A percentile compares a stretch with the other conserved stretches of the same genome.
Conservation (phyloP, 2,797 vertebrate genomes). For the Cossypha polioptera region DNA sequence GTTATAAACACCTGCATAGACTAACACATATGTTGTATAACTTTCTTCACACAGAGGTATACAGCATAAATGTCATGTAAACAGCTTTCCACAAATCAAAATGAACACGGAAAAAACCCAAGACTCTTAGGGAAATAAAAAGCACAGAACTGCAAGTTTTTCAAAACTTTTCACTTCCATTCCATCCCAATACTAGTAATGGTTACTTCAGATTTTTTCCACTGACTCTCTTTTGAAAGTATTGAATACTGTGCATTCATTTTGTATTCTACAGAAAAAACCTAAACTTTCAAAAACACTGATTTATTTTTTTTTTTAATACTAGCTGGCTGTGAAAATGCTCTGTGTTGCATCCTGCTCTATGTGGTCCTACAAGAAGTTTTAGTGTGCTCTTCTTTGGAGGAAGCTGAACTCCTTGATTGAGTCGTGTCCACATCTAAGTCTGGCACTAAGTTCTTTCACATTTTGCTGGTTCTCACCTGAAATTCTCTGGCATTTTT, state of each 20-base stretch:
- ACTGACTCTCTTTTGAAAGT: background rate
- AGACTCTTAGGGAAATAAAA: background rate
- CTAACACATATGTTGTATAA: background rate
- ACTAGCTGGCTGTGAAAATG: background rate
- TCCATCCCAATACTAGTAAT: background rate
- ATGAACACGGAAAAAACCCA: background rate
- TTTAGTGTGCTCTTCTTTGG: background rate
- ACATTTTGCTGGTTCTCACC: background rate
- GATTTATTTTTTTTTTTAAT: background rate
- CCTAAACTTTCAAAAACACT: background rate
- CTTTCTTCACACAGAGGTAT: background rate
- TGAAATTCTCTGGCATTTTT: background rate
- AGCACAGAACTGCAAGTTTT: background rate
- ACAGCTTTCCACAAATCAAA: slow-evolving; percentile 10
- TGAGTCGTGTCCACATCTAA: background rate
- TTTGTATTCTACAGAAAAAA: background rate
- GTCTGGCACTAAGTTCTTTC: background rate
- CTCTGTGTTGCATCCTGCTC: background rate
- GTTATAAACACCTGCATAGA: slow-evolving; percentile 34
- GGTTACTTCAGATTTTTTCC: background rate
- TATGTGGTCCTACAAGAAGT: background rate
- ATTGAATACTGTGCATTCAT: background rate
- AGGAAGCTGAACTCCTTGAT: background rate
- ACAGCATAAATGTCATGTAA: background rate
- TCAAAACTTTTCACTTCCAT: background rate